Conservation (phyloP, 2,113 vertebrate genomes). For the Neotoma lepida region DNA sequence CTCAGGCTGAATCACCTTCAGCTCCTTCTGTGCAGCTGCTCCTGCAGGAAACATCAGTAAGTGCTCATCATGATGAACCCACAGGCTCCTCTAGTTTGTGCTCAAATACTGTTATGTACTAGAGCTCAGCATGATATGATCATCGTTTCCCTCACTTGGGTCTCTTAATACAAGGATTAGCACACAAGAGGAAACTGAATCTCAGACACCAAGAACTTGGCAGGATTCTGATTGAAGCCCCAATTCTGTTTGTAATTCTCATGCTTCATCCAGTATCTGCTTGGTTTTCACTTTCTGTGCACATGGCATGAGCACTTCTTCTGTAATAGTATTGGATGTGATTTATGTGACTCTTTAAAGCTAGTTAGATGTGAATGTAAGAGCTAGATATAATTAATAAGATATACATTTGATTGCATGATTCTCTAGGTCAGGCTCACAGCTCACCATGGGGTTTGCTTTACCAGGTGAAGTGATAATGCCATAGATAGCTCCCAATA, state of each 20-base stretch:
- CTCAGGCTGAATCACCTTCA: constrained; percentile 37
- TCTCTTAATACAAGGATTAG: fast-evolving
- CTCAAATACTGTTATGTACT: fast-evolving
- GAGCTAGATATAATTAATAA: background rate
- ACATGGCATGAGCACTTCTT: no score
- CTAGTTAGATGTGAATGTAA: no score
- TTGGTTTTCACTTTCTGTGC: no score
- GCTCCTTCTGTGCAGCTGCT: fast-evolving
- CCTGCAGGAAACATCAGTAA: background rate
- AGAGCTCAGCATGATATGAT: fast-evolving
- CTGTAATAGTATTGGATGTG: no score
- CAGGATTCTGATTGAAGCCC: no score
- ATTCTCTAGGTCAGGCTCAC: background rate
- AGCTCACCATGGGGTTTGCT: background rate
- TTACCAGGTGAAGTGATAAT: background rate
- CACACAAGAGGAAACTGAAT: background rate
- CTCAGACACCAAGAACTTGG: background rate
- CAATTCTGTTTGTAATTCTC: no score
- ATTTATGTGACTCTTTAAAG: no score
- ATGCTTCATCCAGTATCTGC: no score
- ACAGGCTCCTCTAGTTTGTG: fast-evolving
- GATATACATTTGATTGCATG: background rate
- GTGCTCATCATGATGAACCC: fast-evolving
- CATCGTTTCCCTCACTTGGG: fast-evolving
- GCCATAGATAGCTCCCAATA: no score